phyloP scores from a whole-genome alignment of 2,113 vertebrate genomes.

The Nyctereutes procyonoides region DNA sequence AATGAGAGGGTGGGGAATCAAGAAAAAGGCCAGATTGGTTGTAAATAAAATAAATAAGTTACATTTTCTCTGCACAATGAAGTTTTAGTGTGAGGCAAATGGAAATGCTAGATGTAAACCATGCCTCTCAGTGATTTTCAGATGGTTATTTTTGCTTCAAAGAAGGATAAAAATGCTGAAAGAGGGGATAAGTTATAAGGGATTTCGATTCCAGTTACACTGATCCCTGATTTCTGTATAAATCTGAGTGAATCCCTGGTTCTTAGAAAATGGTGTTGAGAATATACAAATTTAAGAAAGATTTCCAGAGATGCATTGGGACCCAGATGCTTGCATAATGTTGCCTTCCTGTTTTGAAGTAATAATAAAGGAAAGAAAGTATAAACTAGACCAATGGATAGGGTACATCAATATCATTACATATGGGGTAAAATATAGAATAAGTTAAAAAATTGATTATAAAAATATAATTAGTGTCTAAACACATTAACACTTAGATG shows the following conservation, averaged over 20 bases:
- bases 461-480: not conserved
- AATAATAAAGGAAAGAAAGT: not conserved
- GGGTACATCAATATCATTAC: too few relatives aligned
- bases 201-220: not conserved
- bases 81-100: not conserved
- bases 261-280: not conserved
- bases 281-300: constrained; percentile 10
- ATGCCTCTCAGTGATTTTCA: not conserved
- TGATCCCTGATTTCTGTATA: not conserved
- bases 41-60: constrained; percentile 17
- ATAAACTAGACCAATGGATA: too few relatives aligned
- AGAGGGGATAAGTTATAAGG: not conserved
- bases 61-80: not conserved
- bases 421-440: not conserved
- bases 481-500: constrained; percentile 28
- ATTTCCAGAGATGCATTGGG: not conserved
- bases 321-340: not conserved
- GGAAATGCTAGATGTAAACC: not conserved
- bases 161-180: not conserved
- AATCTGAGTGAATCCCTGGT: constrained; percentile 10
- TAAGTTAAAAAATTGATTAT: not conserved
- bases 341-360: not conserved
- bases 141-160: not conserved
- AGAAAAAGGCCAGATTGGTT: not conserved
- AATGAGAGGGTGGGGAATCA: not conserved